Base-by-base conservation (phyloP, 2,888 invertebrate genomes). In the Temnothorax unifasciatus region DNA sequence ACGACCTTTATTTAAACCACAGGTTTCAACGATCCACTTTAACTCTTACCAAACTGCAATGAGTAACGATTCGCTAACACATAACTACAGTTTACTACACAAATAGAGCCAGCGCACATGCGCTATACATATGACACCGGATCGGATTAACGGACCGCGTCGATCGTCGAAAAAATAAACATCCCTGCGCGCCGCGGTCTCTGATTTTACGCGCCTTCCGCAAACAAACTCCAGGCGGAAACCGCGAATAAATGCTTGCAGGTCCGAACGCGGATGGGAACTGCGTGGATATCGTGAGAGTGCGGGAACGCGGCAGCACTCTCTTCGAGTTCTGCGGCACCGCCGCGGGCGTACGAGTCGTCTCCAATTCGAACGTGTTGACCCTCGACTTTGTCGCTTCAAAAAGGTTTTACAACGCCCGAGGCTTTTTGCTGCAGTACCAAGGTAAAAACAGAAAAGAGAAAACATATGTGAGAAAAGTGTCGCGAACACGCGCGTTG, bases 371-470 rank as follows among this genome's bases (percentile, higher is more conserved):
- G 64, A 94, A 93, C 83, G 85, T 92, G 47, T 87, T 95, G 71
- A 94, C 94, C 66, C 92, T 95, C 64, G 93, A 95, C 87, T 92
- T 95, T 44, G 91, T 95, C 47, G 93, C 94, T 4, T 91, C 93
- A 21, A 84, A 88, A 50, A 92, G 85, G 54, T 68, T 95, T 4
- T 93, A 92, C 87, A 93, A 93, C 0, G 93, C 93, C 5, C 90
- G 95, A 64, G 95, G 95, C 84, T 94, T 95, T 84, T 91, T 95
- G 44, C 83, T 95, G 29, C 93, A 94, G 83, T 95, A 95, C 73
- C 93, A 94, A 93, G 95, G 95, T 95, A 85, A 69, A 76, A 54
- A 21, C 4, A 3, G 25, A 44, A 38, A 38, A 21, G n/a, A 29
- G 1, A 21, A 11, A 59, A n/a, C 21, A 34, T 9, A 18, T 2